Evolutionary conservation across 1,140 invertebrate species (phyloP), one percentile per base, ranked within the genome.

Genomic region (Nomia melanderi): DNA sequence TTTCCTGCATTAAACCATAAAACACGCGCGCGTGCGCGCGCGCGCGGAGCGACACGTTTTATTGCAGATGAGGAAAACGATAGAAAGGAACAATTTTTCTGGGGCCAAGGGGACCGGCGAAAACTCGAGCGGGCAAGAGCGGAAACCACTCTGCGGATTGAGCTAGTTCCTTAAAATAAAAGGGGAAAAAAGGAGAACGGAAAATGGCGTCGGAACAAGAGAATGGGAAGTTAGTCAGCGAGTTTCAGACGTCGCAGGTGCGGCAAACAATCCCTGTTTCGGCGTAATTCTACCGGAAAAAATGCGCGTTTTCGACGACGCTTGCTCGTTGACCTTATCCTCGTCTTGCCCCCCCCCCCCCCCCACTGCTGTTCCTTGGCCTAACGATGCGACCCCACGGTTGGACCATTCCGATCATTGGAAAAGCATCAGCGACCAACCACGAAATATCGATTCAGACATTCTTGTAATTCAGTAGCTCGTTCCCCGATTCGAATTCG

Each of bases 211-310:
- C n/a, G n/a, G n/a, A 20, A 31, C 14, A 54, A 36, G 36, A 63
- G 67, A 71, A 71, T 29, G 54, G 62, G 57, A 77, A 77, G 66
- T 77, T 77, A 44, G 75, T 54, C 67, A 53, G 75, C 41, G 17
- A 62, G 75, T 60, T 62, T 63, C 33, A 60, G 39, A 33, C n/a
- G 66, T 71, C 66, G 33, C 75, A 77, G 75, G 75, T 77, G 75
- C 67, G 44, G 75, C 71, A 77, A 77, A 77, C 75, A 70, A 77
- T 77, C 25, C 36, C 57, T 71, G 71, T 71, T 77, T 71, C 67
- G 36, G 23, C 70, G 71, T 70, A 77, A 70, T 63, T 70, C 44
- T 44, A 25, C 27, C 66, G 27, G 74, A 63, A 77, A n/a, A 63
- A 71, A 77, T 71, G 41, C 57, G 8, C n/a, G 29, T 71, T 62